These are phyloP conservation scores for Saccopteryx leptura DNA, from an alignment of 2,113 vertebrate genomes.

Conservation along the genomic window DNA sequence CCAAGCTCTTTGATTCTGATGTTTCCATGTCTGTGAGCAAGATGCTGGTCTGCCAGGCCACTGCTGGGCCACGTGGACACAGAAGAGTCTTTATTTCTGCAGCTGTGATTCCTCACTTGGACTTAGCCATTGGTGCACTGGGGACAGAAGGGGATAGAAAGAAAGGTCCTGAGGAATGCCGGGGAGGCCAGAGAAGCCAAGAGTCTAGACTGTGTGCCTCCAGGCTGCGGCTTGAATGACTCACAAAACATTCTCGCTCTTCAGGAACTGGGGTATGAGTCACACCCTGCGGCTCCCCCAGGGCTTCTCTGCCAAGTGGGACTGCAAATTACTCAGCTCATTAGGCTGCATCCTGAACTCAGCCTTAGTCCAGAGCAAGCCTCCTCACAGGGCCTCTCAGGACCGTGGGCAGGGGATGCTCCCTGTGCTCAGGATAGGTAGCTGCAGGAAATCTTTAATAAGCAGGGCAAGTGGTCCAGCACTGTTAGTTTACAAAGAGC, in stretches of 20 bases:
- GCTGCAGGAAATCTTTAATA: background rate
- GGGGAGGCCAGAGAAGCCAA: slow-evolving; percentile 59
- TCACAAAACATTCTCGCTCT: slow-evolving; percentile 64
- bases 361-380: background rate
- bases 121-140: slow-evolving; percentile 30
- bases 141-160: background rate
- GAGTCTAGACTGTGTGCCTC: slow-evolving; percentile 57
- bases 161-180: slow-evolving; percentile 51
- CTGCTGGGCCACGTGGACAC: background rate
- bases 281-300: background rate
- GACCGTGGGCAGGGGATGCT: no score
- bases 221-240: slow-evolving; percentile 15
- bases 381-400: background rate
- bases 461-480: background rate
- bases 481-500: background rate
- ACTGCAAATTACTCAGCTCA: slow-evolving; percentile 62
- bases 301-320: slow-evolving; percentile 39
- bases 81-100: slow-evolving; percentile 67
- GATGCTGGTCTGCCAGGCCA: background rate
- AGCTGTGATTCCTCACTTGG: background rate
- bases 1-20: background rate
- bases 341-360: slow-evolving; percentile 43
- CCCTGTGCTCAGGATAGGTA: background rate
- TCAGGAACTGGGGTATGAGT: slow-evolving; percentile 66
- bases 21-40: background rate